These are phyloP conservation scores for Protophormia terraenovae DNA, from an alignment of 2,888 invertebrate species.

Conservation along the genomic window DNA sequence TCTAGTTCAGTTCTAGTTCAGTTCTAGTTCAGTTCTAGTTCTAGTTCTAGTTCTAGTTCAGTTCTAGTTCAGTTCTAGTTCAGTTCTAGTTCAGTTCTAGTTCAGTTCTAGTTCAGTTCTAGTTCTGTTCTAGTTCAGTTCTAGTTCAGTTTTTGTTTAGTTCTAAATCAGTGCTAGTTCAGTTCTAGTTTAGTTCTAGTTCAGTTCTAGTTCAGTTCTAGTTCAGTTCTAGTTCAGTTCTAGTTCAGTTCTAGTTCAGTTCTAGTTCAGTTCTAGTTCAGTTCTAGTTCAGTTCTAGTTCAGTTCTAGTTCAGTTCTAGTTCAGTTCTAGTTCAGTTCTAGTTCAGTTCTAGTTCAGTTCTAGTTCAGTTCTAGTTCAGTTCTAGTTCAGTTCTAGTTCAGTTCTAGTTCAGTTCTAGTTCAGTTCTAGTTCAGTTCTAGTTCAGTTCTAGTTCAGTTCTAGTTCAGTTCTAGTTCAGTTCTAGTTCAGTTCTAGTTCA, in stretches of 20 bases:
- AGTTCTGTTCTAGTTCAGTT: not conserved
- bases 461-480: not conserved
- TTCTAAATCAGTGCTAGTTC: not conserved
- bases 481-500: not conserved
- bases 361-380: not conserved
- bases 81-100: not conserved
- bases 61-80: not conserved
- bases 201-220: not conserved
- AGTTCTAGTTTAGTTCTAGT: not conserved
- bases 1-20: not conserved
- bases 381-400: not conserved
- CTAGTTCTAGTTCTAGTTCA: not conserved
- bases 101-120: not conserved
- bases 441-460: not conserved
- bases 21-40: not conserved
- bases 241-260: not conserved
- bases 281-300: not conserved
- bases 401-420: not conserved
- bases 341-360: not conserved
- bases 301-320: not conserved
- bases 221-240: not conserved
- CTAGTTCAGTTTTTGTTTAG: not conserved
- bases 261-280: not conserved
- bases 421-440: not conserved
- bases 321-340: not conserved